These are phyloP conservation scores for Centropus bengalensis DNA, from an alignment of 2,113 vertebrate genomes.

Conservation along the genomic window DNA sequence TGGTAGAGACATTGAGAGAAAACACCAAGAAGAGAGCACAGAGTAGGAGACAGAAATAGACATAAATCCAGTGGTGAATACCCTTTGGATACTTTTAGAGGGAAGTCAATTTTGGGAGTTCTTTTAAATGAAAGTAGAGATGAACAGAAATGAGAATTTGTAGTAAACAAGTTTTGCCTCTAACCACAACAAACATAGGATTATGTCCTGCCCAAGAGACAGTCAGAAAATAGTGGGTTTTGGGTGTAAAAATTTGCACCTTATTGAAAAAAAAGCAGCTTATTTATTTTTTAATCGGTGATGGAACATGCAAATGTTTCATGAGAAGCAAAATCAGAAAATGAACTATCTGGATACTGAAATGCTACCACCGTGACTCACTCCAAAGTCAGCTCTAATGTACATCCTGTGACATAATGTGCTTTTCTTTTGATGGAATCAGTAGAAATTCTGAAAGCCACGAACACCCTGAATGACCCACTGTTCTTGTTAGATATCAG, in stretches of 20 bases:
- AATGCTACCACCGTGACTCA: slow-evolving; percentile 28
- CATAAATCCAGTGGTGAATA: not conserved
- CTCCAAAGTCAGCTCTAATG: not conserved
- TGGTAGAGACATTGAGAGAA: not conserved
- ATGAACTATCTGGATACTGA: not conserved
- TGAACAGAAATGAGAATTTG: not conserved
- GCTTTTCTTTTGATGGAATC: slow-evolving; percentile 37
- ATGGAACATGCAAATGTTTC: not conserved
- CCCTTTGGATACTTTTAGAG: not conserved
- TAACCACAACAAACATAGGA: not conserved
- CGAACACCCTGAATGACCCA: slow-evolving; percentile 27
- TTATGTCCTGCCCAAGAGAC: not conserved
- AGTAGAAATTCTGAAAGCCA: slow-evolving; percentile 39
- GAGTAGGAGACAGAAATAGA: not conserved
- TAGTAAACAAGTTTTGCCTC: not conserved
- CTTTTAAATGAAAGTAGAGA: not conserved
- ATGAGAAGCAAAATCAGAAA: slow-evolving; percentile 11
- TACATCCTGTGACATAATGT: slow-evolving; percentile 20
- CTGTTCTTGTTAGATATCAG: slow-evolving; percentile 35
- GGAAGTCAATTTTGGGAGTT: not conserved
- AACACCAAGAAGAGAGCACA: not conserved
- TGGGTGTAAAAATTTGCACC: not conserved
- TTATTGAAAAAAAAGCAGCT: not conserved
- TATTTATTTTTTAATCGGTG: not conserved
- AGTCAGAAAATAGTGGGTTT: not conserved